phyloP scores from a whole-genome alignment of 2,888 invertebrate species.

The Pteria penguin region DNA sequence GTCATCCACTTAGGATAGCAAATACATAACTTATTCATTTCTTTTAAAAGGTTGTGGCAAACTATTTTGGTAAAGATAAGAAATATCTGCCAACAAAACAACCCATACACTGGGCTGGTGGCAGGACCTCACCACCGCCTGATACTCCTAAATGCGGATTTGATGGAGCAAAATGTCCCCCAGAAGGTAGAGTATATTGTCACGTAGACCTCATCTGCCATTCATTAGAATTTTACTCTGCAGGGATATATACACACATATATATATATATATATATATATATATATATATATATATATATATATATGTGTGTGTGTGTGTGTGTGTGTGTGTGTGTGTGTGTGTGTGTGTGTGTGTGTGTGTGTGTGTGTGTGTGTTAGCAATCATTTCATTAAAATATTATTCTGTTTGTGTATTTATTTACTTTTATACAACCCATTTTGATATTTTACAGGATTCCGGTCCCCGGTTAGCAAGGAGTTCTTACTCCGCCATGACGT shows the following conservation, averaged over 20 bases:
- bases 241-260: too few species aligned
- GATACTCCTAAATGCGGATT: constrained; percentile 96
- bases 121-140: constrained; percentile 87
- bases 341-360: background rate
- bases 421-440: too few species aligned
- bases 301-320: background rate
- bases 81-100: constrained; percentile 85
- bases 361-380: too few species aligned
- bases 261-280: too few species aligned
- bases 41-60: constrained; percentile 88
- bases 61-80: constrained; percentile 91
- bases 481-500: too few species aligned
- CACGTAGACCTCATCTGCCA: too few species aligned
- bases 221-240: too few species aligned
- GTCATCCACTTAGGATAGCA: background rate
- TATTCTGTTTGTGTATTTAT: too few species aligned
- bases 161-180: constrained; percentile 92
- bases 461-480: too few species aligned
- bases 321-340: background rate
- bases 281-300: background rate
- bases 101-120: constrained; percentile 93
- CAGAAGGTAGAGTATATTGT: too few species aligned
- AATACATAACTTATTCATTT: background rate
- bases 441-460: too few species aligned
- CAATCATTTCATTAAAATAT: background rate